These are phyloP conservation scores for Erebia palarica DNA, from an alignment of 2,888 invertebrate genomes.

Conservation along the genomic window DNA sequence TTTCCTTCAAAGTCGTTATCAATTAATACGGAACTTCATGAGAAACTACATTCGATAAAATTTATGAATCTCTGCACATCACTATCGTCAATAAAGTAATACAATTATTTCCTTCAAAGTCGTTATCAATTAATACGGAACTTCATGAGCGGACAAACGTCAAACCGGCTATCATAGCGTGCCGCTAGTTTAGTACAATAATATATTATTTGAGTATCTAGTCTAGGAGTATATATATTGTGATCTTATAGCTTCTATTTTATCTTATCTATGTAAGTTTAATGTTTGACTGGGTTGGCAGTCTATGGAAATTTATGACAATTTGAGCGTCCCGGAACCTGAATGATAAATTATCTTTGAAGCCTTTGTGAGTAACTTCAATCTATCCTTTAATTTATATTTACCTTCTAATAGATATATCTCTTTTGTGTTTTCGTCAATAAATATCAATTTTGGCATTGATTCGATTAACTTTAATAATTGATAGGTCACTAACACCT, in stretches of 20 bases:
- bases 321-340: background rate
- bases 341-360: background rate
- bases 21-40: too few relatives aligned
- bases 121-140: too few relatives aligned
- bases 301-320: background rate
- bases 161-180: too few relatives aligned
- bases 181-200: too few relatives aligned
- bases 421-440: background rate
- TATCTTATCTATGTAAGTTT: background rate
- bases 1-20: too few relatives aligned
- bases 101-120: too few relatives aligned
- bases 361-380: background rate
- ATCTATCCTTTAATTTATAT: background rate
- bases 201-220: too few relatives aligned
- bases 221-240: too few relatives aligned
- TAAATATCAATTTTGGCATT: constrained; percentile 5
- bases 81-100: too few relatives aligned
- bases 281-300: background rate
- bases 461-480: background rate
- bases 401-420: background rate
- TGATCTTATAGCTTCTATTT: background rate
- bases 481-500: background rate
- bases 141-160: too few relatives aligned
- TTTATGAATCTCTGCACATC: too few relatives aligned
- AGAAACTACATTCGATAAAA: too few relatives aligned